Evolutionary conservation across 2,888 invertebrate species (phyloP).

Genomic region (Eutolmus rufibarbis): DNA sequence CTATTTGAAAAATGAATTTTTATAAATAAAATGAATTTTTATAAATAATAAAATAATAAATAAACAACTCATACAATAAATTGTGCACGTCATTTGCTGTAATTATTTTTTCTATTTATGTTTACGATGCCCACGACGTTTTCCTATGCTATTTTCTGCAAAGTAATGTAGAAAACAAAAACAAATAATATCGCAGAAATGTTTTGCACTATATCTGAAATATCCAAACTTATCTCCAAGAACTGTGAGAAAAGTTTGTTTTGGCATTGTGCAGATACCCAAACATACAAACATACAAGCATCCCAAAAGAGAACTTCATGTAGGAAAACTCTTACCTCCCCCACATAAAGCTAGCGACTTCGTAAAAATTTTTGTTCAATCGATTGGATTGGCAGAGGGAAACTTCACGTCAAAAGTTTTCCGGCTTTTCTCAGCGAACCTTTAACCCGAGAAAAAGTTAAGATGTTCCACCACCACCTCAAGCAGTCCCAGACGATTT

Average conservation of each 20-base stretch:
- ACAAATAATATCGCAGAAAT: not conserved
- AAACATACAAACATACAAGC: not conserved
- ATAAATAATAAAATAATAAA: too few species aligned
- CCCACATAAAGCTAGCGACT: not conserved
- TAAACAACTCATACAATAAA: too few species aligned
- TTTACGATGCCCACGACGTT: not conserved
- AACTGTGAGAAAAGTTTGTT: not conserved
- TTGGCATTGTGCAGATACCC: not conserved
- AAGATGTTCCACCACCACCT: not conserved
- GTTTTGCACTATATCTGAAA: not conserved
- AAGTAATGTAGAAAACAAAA: not conserved
- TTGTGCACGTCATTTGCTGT: too few species aligned
- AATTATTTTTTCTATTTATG: too few species aligned
- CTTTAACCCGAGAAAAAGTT: not conserved
- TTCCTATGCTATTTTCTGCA: not conserved
- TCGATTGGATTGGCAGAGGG: not conserved
- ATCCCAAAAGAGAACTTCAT: not conserved
- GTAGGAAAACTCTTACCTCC: not conserved
- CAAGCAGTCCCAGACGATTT: not conserved
- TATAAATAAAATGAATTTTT: too few species aligned
- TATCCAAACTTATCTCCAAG: not conserved
- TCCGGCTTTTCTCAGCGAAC: not conserved
- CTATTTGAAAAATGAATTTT: too few species aligned
- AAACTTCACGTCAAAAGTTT: not conserved
- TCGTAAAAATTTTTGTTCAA: not conserved